These are phyloP conservation scores for Aleiodes alternator DNA, from an alignment of 2,888 invertebrate species.

Conservation along the genomic window DNA sequence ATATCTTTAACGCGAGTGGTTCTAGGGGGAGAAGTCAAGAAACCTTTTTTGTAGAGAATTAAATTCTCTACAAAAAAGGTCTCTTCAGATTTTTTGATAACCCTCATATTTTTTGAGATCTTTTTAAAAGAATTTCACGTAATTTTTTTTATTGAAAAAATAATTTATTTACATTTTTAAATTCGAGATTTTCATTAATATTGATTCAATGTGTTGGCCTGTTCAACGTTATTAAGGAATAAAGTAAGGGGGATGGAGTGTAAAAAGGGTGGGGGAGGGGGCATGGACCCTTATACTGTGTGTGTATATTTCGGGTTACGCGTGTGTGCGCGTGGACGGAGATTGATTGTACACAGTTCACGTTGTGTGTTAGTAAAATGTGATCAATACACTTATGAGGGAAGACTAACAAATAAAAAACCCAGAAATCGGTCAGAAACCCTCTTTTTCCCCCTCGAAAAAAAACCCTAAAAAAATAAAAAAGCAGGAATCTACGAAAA, in stretches of 20 bases:
- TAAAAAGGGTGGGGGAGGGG: slow-evolving; percentile 41
- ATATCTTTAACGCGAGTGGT: slow-evolving; percentile 61
- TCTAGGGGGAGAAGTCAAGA: slow-evolving; percentile 53
- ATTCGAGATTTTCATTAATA: slow-evolving; percentile 8
- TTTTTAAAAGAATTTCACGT: too few species aligned
- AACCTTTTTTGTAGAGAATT: too few species aligned
- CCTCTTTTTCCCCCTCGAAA: neutral
- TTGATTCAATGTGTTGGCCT: slow-evolving; percentile 16
- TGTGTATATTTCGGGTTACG: slow-evolving; percentile 51
- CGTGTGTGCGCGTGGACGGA: slow-evolving; percentile 68
- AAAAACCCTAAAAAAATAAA: slow-evolving; percentile 47
- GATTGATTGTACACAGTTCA: slow-evolving; percentile 72
- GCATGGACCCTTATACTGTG: slow-evolving; percentile 40
- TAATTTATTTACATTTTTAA: neutral
- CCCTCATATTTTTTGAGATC: too few species aligned
- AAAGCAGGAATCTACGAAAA: slow-evolving; percentile 66
- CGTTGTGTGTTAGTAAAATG: slow-evolving; percentile 68
- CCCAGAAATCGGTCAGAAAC: slow-evolving; percentile 61
- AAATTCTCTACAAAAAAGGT: too few species aligned
- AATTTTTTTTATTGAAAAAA: too few species aligned
- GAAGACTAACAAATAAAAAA: slow-evolving; percentile 70
- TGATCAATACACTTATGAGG: slow-evolving; percentile 70
- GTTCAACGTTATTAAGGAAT: slow-evolving; percentile 21
- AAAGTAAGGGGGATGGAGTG: neutral
- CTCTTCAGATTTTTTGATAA: neutral